Evolutionary conservation across 1,140 invertebrate genomes (phyloP).

Genomic region (Stegodyphus mimosarum): DNA sequence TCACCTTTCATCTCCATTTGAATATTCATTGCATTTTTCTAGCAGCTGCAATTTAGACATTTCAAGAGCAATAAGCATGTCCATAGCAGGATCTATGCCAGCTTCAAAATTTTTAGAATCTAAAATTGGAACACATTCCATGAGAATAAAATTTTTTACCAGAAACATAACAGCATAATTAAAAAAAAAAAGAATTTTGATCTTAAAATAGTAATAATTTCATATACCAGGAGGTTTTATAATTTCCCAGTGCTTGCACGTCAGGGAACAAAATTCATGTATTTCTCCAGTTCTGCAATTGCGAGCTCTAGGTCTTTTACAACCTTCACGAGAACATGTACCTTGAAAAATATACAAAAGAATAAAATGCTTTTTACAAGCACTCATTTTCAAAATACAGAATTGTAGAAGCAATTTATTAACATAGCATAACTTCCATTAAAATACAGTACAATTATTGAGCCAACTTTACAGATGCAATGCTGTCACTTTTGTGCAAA

Average conservation of each 20-base stretch:
- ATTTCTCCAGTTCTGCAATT: conserved; percentile 71
- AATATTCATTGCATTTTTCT: too few relatives aligned
- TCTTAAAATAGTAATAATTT: neutral
- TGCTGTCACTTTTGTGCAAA: too few relatives aligned
- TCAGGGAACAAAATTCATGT: conserved; percentile 72
- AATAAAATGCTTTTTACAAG: neutral
- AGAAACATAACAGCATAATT: too few relatives aligned
- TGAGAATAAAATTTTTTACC: too few relatives aligned
- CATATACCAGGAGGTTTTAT: conserved; percentile 36
- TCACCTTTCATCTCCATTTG: too few relatives aligned
- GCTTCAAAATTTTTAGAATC: conserved; percentile 13
- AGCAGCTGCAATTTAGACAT: conserved; percentile 76
- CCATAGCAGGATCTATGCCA: conserved; percentile 73
- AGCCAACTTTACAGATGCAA: too few relatives aligned
- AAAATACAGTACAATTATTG: too few relatives aligned
- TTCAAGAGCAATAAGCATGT: conserved; percentile 77
- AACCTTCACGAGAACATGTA: conserved; percentile 68
- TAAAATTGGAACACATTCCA: neutral
- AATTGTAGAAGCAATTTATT: too few relatives aligned
- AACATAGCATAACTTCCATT: too few relatives aligned
- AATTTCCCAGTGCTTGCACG: conserved; percentile 65
- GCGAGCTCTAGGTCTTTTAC: conserved; percentile 68
- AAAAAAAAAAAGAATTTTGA: too few relatives aligned
- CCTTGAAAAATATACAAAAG: conserved; percentile 52
- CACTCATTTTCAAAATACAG: neutral